Evolutionary conservation across 2,888 invertebrate genomes (phyloP), one percentile per base, ranked within the genome.

Genomic region (Nomada goodeniana): DNA sequence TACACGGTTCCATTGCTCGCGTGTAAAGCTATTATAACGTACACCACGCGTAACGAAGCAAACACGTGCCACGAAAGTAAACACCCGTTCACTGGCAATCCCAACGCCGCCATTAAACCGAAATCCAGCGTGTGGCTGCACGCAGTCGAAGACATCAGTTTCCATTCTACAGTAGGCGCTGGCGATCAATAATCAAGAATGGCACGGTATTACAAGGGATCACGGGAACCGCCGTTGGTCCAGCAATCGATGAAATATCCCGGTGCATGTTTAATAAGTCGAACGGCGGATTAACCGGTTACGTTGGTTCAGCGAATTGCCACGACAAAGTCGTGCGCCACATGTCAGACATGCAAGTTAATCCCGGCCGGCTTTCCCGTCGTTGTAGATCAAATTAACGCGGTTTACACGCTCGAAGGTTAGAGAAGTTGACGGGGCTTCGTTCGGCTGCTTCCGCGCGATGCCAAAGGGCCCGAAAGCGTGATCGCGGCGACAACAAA

Each of bases 331-430:
- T 64, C 74, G 52, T 42, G 44, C 18, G 65, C 60, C 44, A 53
- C 50, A 36, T 61, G 53, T 73, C 36, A 23, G 77, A 36, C 59
- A 36, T 44, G 65, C 60, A 55, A 67, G 74, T 77, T 74, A 77
- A 74, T 77, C 67, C 67, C 13, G 53, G 55, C 29, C 59, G 13
- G 60, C 53, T 68, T 78, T 61, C 61, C 47, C 47, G 7, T 15
- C 67, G 60, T 26, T 78, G 55, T 57, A 26, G 75, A 75, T 74
- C 75, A 55, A 77, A 75, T 77, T 77, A 75, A 53, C 77, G 52
- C 60, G 44, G 52, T 75, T 77, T 60, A 60, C 47, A 61, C 60
- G 53, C 20, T 29, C 20, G 47, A 15, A 67, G 72, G 75, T 77
- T 67, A 50, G 59, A 61, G 65, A 74, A 74, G 59, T 61, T 53